phyloP scores from a whole-genome alignment of 2,797 vertebrate species.

The Poliocrania exsul region DNA sequence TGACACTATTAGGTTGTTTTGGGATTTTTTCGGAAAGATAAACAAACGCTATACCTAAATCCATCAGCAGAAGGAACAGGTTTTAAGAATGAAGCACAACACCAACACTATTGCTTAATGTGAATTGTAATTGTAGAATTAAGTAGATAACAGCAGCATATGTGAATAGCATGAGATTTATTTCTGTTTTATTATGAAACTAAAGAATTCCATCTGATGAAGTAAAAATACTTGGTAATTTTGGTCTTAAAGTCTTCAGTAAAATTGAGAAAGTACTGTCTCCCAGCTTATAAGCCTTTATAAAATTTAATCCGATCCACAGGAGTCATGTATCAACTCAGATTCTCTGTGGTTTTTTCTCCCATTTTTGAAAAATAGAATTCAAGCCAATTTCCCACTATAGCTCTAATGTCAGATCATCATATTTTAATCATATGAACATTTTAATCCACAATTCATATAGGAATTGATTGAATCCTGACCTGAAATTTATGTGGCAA shows the following conservation, averaged over 20 bases:
- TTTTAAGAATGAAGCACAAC: neutral
- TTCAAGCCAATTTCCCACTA: neutral
- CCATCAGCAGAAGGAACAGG: neutral
- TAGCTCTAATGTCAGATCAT: neutral
- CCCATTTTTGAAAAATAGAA: neutral
- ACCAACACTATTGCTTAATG: neutral
- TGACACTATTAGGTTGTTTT: neutral
- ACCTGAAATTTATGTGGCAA: neutral
- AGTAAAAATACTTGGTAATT: neutral
- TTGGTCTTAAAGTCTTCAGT: neutral
- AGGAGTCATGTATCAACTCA: neutral
- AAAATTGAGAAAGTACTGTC: neutral
- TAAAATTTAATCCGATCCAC: neutral
- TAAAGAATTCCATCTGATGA: neutral
- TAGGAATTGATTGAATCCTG: neutral
- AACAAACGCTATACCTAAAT: neutral
- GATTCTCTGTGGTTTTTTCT: neutral
- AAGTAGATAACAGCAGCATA: neutral
- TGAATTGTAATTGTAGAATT: neutral
- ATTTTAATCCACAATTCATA: neutral
- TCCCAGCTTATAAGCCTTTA: neutral
- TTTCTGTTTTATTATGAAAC: neutral
- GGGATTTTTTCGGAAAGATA: neutral
- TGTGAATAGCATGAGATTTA: neutral
- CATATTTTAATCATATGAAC: neutral